Evolutionary conservation across 2,797 vertebrate genomes (phyloP).

Genomic region (Agapornis canus): DNA sequence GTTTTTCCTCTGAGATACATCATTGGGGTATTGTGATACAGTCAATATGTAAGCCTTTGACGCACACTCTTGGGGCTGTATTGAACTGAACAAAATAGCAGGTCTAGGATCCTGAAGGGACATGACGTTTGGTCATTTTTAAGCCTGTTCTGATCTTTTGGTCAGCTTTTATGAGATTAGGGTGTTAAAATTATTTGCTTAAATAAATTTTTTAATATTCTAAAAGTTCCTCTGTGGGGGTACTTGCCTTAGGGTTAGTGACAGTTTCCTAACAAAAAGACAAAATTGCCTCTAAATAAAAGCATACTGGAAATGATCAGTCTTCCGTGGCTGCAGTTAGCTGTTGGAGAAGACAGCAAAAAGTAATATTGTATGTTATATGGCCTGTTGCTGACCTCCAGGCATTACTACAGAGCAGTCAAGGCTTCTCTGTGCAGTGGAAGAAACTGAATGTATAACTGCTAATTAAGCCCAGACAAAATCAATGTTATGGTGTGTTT

Average conservation of each 20-base stretch:
- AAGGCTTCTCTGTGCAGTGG: neutral
- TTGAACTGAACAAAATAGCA: neutral
- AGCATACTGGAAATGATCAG: neutral
- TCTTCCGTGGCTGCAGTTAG: neutral
- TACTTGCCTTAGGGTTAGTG: neutral
- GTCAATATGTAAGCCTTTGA: neutral
- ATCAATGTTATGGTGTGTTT: neutral
- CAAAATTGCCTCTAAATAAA: neutral
- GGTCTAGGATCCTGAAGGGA: neutral
- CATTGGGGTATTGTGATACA: rapidly evolving
- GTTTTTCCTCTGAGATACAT: neutral
- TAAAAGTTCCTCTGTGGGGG: neutral
- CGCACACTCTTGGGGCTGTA: rapidly evolving
- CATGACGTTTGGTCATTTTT: neutral
- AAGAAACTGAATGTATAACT: neutral
- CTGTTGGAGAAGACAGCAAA: neutral
- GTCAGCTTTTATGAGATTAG: neutral
- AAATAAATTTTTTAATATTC: neutral
- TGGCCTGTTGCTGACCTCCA: neutral
- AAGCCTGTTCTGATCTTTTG: neutral
- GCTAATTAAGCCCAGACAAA: conserved; percentile 5
- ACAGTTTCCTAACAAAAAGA: neutral
- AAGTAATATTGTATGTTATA: neutral
- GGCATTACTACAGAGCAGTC: neutral
- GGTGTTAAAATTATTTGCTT: neutral